Evolutionary conservation across 2,797 vertebrate species (phyloP), one percentile per base, ranked within the genome.

Genomic region (Ceyx erithaca): DNA sequence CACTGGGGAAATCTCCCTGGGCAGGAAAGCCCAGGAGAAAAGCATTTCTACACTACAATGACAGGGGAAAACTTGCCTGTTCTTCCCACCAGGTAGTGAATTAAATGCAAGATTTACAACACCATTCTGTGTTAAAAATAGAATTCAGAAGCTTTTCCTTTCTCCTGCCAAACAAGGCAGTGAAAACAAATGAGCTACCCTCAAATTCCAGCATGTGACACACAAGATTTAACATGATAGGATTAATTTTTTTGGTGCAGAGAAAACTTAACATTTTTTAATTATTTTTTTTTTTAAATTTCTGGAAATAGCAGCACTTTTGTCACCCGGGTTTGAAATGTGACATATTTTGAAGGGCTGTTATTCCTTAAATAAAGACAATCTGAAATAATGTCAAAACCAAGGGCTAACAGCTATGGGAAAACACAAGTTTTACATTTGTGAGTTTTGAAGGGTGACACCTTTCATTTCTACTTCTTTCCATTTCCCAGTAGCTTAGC

Each of bases 341-440:
- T 83, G 81, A 71, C 81, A 80, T 89, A 85, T 85, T 95, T 92
- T 91, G 87, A 94, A 96, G 63, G 25, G 67, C 16, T 87, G 89
- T 67, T 86, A 84, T 84, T 84, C 80, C 55, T 92, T 87, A 93
- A 93, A 78, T 91, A 92, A 91, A 89, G 72, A 72, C 45, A 91
- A 68, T 41, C 61, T 81, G 80, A 90, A 95, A 86, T 61, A 89
- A 95, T 78, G 77, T 75, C 80, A 89, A 90, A 94, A 91, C 12
- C 58, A 61, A 20, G 23, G 83, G 66, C 67, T 88, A 91, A 70
- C 87, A 84, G 3, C 78, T 73, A 28, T 2, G 10, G 61, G 86
- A 55, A 95, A 86, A 62, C 58, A 55, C 85, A 86, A 79, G 57
- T 69, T 79, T 57, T 61, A 69, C 26, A 43, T 77, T 85, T 63